These are phyloP conservation scores for Catostomus latipinnis DNA, from an alignment of 2,797 vertebrate genomes.

Conservation along the genomic window DNA sequence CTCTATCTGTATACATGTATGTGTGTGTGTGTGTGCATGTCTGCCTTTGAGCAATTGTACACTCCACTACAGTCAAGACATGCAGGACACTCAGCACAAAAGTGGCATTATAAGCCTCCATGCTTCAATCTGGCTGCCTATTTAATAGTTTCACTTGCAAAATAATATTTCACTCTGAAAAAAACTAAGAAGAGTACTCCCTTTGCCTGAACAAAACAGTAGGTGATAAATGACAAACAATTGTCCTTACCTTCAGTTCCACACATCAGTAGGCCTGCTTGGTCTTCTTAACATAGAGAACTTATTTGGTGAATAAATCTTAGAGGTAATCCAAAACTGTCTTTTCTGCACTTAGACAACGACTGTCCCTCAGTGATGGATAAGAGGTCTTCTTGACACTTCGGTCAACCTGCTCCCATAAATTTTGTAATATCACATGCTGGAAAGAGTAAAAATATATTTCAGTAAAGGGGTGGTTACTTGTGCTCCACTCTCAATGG, in stretches of 20 bases:
- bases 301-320: constrained; percentile 63
- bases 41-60: constrained; percentile 38
- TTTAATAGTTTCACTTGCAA: not conserved
- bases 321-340: constrained; percentile 60
- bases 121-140: not conserved
- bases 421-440: constrained; percentile 75
- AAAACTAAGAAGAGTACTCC: not conserved
- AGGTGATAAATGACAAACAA: constrained; percentile 14
- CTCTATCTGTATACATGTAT: constrained; percentile 41
- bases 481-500: no score
- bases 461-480: constrained; percentile 2
- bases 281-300: constrained; percentile 60
- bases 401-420: constrained; percentile 67
- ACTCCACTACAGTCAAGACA: constrained; percentile 16
- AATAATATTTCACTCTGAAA: not conserved
- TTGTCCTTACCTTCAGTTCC: constrained; percentile 70
- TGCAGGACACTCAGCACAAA: constrained; percentile 8
- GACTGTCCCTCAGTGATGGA: constrained; percentile 57
- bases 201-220: not conserved
- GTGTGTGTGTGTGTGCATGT: constrained; percentile 11
- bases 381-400: constrained; percentile 57
- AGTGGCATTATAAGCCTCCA: not conserved
- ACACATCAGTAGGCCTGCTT: constrained; percentile 69
- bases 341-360: constrained; percentile 54
- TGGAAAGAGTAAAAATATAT: constrained; percentile 62